Evolutionary conservation across 2,113 vertebrate genomes (phyloP).

Genomic region (Ictalurus furcatus): DNA sequence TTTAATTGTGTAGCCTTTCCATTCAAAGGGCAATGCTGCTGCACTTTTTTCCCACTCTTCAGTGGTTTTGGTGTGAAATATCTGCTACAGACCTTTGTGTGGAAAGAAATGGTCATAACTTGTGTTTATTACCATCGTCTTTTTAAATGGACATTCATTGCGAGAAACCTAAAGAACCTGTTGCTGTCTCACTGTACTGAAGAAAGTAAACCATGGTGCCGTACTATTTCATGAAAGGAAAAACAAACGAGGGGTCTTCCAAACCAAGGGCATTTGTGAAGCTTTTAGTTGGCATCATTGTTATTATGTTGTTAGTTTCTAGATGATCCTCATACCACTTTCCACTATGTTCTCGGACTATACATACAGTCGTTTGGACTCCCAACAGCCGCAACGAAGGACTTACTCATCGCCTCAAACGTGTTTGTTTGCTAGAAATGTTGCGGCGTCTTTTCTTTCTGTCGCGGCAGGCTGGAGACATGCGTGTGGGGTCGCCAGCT

Average conservation of each 20-base stretch:
- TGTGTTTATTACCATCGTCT: neutral
- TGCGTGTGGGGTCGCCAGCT: slow-evolving; percentile 46
- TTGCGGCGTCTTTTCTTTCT: slow-evolving; percentile 38
- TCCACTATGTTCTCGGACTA: neutral
- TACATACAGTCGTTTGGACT: neutral
- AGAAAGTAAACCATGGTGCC: neutral
- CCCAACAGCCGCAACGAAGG: slow-evolving; percentile 3
- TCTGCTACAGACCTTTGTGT: neutral
- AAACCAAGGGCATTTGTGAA: slow-evolving; percentile 2
- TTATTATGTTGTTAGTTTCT: slow-evolving; percentile 30
- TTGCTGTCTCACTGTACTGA: neutral
- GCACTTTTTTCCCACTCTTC: neutral
- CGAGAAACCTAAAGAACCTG: neutral
- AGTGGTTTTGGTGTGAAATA: neutral
- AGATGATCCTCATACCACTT: slow-evolving; percentile 9
- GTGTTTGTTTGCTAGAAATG: slow-evolving; percentile 33
- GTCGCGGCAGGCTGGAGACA: slow-evolving; percentile 13
- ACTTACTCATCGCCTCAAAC: slow-evolving; percentile 9
- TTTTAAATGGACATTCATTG: neutral
- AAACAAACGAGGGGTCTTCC: neutral
- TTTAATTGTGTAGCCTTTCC: neutral
- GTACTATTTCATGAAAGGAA: neutral
- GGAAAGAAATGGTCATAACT: neutral
- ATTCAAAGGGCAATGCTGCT: neutral
- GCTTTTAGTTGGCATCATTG: slow-evolving; percentile 1